phyloP scores from a whole-genome alignment of 2,888 invertebrate genomes.

The Spatulosminthurus flaviceps region DNA sequence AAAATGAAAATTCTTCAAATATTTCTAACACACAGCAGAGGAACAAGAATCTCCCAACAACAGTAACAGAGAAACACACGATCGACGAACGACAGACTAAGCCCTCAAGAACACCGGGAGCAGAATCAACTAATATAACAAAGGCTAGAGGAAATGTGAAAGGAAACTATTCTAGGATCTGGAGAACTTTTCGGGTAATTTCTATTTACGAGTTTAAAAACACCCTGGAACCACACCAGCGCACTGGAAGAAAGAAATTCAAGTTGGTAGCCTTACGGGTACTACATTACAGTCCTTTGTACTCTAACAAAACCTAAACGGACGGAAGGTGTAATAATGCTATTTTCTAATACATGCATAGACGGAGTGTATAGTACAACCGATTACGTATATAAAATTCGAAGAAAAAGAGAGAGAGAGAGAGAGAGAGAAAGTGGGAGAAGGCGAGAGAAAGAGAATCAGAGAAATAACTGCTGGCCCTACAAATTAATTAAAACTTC shows the following conservation, averaged over 20 bases:
- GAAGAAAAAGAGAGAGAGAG: background rate
- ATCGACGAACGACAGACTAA: too few relatives aligned
- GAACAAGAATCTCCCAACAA: too few relatives aligned
- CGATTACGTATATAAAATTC: background rate
- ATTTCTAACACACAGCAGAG: too few relatives aligned
- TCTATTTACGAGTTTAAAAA: background rate
- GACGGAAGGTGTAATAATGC: background rate
- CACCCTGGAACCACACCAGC: background rate
- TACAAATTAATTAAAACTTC: constrained; percentile 7
- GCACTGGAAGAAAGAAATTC: background rate
- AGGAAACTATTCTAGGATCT: background rate
- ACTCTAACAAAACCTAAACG: background rate
- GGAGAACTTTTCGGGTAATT: background rate
- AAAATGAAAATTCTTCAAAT: too few relatives aligned
- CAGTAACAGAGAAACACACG: too few relatives aligned
- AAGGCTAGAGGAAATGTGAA: background rate
- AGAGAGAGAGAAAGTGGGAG: background rate
- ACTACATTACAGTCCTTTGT: too few relatives aligned
- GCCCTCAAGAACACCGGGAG: too few relatives aligned
- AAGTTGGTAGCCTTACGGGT: background rate
- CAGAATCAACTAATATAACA: too few relatives aligned
- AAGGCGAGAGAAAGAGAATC: background rate
- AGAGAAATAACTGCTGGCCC: background rate
- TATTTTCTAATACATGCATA: background rate
- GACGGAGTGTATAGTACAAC: background rate